These are phyloP conservation scores for Dunckerocampus dactyliophorus DNA, from an alignment of 2,113 vertebrate genomes.

Conservation along the genomic window DNA sequence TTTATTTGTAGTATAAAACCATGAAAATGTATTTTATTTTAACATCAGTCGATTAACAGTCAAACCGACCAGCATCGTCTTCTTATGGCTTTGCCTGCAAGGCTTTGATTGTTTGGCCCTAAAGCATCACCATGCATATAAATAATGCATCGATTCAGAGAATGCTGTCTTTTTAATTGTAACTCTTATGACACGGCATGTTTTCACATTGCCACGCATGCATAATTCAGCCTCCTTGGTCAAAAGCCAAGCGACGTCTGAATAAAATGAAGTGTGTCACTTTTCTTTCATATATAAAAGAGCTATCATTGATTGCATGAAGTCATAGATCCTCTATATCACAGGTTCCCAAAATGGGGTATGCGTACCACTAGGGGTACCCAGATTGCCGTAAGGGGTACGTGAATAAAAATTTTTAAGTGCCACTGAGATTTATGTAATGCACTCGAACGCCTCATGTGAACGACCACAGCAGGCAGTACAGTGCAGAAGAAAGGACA, in stretches of 20 bases:
- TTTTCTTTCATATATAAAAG: background rate
- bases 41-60: background rate
- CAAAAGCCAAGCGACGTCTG: background rate
- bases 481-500: no score
- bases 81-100: background rate
- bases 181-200: slow-evolving; percentile 13
- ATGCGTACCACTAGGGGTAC: no score
- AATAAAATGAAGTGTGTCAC: background rate
- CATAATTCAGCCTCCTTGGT: slow-evolving; percentile 11
- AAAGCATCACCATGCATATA: slow-evolving; percentile 9
- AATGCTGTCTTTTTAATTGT: slow-evolving; percentile 2
- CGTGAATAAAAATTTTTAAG: no score
- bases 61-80: background rate
- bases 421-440: no score
- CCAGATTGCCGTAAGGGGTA: no score
- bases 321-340: no score
- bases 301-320: background rate
- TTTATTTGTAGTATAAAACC: no score
- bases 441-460: no score
- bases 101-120: slow-evolving; percentile 20
- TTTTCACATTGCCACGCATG: slow-evolving; percentile 15
- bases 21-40: no score
- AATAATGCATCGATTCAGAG: slow-evolving; percentile 26
- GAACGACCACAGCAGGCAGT: no score
- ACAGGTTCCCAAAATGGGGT: no score